Conservation (phyloP, 2,888 invertebrate genomes). For the Brenthis ino region DNA sequence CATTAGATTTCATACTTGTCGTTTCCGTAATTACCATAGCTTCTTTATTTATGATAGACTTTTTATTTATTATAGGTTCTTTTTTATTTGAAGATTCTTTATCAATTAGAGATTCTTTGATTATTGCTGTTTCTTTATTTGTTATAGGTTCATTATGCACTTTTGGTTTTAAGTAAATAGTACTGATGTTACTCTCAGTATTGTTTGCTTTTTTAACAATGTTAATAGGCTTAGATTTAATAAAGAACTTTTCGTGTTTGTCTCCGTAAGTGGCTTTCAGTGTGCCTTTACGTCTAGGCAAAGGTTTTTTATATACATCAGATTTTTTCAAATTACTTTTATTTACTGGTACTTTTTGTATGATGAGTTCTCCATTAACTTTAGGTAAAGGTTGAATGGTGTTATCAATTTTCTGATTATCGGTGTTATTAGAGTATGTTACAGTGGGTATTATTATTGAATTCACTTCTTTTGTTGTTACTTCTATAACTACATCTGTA, state of each 20-base stretch:
- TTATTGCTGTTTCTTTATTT: neutral
- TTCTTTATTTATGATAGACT: neutral
- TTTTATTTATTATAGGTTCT: neutral
- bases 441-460: constrained; percentile 66
- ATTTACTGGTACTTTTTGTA: constrained; percentile 56
- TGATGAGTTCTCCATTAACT: constrained; percentile 59
- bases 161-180: constrained; percentile 14
- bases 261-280: constrained; percentile 79
- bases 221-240: constrained; percentile 44
- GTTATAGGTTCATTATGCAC: neutral
- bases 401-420: constrained; percentile 56
- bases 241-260: constrained; percentile 68
- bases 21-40: neutral
- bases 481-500: constrained; percentile 2
- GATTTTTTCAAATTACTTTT: constrained; percentile 60
- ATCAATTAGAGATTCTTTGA: too few relatives aligned
- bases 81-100: neutral
- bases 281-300: constrained; percentile 74
- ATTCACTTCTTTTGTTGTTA: constrained; percentile 30
- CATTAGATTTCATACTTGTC: constrained; percentile 22
- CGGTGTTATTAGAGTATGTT: constrained; percentile 45
- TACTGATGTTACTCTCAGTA: constrained; percentile 17
- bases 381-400: constrained; percentile 58
- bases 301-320: constrained; percentile 63
- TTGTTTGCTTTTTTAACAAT: constrained; percentile 38